These are phyloP conservation scores for Sinocyclocheilus maitianheensis DNA, from an alignment of 2,113 vertebrate species.

Conservation along the genomic window DNA sequence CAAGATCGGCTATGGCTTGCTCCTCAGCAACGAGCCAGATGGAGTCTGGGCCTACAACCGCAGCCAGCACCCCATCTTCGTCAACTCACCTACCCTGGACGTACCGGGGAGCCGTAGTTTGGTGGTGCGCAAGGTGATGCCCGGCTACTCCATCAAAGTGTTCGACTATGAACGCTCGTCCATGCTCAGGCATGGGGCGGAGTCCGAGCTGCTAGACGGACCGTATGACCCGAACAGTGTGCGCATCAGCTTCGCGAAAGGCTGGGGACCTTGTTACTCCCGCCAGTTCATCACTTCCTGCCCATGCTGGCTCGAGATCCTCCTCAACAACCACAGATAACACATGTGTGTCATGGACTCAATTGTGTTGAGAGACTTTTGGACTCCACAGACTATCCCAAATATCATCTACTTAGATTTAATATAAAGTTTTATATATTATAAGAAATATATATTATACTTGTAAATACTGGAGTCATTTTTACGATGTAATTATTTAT, in stretches of 20 bases:
- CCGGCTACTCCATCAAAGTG: conserved; percentile 96
- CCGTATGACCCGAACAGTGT: conserved; percentile 96
- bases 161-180: conserved; percentile 93
- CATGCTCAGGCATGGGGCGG: conserved; percentile 81
- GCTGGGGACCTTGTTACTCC: conserved; percentile 97
- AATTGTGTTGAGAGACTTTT: conserved; percentile 50
- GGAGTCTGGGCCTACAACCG: conserved; percentile 99
- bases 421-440: conserved; percentile 99
- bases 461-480: conserved; percentile 99
- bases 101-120: conserved; percentile 84
- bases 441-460: conserved; percentile 99
- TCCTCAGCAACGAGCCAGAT: conserved; percentile 94
- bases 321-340: conserved; percentile 93
- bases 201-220: conserved; percentile 84
- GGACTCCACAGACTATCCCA: conserved; percentile 80
- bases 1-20: conserved; percentile 97
- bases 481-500: conserved; percentile 99
- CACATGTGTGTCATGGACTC: conserved; percentile 59
- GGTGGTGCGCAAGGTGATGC: conserved; percentile 94
- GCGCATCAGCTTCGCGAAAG: conserved; percentile 96
- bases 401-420: conserved; percentile 99
- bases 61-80: conserved; percentile 95
- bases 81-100: conserved; percentile 97
- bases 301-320: conserved; percentile 96
- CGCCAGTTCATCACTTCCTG: conserved; percentile 98